Conservation (phyloP, 2,113 vertebrate species). For the Callaeas wilsoni region DNA sequence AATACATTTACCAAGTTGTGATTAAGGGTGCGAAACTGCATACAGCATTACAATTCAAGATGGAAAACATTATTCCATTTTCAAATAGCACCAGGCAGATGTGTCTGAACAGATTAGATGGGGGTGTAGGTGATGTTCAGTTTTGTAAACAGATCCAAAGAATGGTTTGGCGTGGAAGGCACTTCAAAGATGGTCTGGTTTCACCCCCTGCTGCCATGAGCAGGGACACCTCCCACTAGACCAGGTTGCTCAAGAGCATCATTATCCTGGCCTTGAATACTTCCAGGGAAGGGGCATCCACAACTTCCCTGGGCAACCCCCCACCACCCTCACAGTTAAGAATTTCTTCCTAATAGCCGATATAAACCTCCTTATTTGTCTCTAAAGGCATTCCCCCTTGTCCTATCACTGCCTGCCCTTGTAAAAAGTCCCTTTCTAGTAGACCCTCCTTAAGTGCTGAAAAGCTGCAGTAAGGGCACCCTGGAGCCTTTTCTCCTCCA, state of each 20-base stretch:
- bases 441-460: neutral
- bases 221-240: neutral
- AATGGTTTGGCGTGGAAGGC: neutral
- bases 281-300: neutral
- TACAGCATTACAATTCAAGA: neutral
- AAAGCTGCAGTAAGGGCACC: neutral
- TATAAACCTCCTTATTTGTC: neutral
- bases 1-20: neutral
- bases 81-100: neutral
- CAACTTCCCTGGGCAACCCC: neutral
- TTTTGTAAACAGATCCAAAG: neutral
- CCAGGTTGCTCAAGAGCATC: neutral
- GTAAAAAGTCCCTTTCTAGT: neutral
- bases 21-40: neutral
- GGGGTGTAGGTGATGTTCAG: neutral
- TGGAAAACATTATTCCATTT: neutral
- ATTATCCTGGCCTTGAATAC: neutral
- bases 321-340: neutral
- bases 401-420: neutral
- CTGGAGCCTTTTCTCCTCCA: neutral
- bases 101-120: neutral
- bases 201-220: neutral
- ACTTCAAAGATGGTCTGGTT: neutral
- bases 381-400: neutral
- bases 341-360: neutral